Base-by-base conservation (phyloP, 2,113 vertebrate species). In the Tylochromis polylepis region DNA sequence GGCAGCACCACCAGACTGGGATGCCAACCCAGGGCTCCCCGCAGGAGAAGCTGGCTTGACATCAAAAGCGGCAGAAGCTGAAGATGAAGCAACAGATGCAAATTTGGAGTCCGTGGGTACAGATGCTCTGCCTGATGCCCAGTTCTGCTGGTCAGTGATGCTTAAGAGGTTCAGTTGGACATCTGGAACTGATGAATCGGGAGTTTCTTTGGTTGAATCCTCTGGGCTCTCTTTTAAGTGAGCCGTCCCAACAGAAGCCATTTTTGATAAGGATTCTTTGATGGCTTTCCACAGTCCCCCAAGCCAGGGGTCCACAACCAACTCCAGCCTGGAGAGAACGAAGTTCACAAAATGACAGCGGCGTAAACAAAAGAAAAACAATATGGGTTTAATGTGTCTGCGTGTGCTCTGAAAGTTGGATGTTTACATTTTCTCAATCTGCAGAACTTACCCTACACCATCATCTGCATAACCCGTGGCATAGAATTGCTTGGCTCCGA, bases 241-340 rank as follows among this genome's bases (percentile, higher is more conserved):
- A 4, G 3, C 75, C 8, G 11, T 89, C 81, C 51, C 31, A 59
- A 93, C 90, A 85, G 92, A 85, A 11, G 94, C 92, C 95, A 96
- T 94, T 41, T 93, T 95, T 49, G 92, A 86, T 87, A 97, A 93
- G 5, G 93, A 95, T 85, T 94, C 94, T 55, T 94, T 93, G 46
- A 98, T 95, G 31, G 98, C 97, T 14, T 94, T 85, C 99, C 99
- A 99, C 91, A 99, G 96, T 81, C 98, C 98, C 38, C 97, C 95
- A 86, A 99, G 96, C 99, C 99, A 99, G 2, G 99, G 98, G 72
- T 99, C 98, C 31, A 99, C 96, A 82, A 99, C 98, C 75, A 98
- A 67, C 82, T 99, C 99, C 88, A 99, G 95, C 78, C 98, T 99
- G 41, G 88, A 67, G 5, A 86, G 18, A 75, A 72, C 36, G 85